Conservation (phyloP, 2,888 invertebrate species). For the Didymodactylos carnosus region DNA sequence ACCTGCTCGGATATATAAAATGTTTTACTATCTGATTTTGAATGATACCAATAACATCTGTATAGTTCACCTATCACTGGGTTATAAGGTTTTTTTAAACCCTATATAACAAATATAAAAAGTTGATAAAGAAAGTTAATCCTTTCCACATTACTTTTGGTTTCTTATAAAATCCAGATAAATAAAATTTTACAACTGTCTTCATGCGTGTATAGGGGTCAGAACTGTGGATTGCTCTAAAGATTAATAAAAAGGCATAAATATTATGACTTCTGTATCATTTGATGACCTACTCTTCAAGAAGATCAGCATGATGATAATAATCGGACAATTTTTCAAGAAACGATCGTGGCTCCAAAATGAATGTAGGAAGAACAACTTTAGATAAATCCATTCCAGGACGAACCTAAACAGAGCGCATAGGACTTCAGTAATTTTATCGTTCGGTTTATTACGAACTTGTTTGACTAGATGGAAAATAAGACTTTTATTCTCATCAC, state of each 20-base stretch:
- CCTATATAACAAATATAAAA: conserved; percentile 28
- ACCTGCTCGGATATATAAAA: conserved; percentile 84
- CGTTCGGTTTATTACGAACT: too few species aligned
- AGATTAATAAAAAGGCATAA: background rate
- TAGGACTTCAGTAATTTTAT: too few species aligned
- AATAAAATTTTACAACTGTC: conserved; percentile 62
- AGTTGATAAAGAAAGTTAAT: background rate
- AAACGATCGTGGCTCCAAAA: conserved; percentile 74
- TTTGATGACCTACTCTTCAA: conserved; percentile 36
- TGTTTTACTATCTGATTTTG: conserved; percentile 53
- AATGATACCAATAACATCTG: conserved; percentile 70
- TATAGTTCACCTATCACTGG: conserved; percentile 78
- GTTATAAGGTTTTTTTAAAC: conserved; percentile 83
- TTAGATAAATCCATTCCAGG: conserved; percentile 87
- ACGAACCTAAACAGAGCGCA: too few species aligned
- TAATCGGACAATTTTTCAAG: conserved; percentile 76
- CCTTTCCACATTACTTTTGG: conserved; percentile 42
- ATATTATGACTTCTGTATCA: too few species aligned
- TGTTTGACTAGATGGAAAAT: conserved; percentile 85
- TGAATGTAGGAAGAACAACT: conserved; percentile 78
- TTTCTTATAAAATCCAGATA: conserved; percentile 77
- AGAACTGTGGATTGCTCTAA: conserved; percentile 50
- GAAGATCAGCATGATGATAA: conserved; percentile 72
- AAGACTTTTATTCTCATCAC: conserved; percentile 77
- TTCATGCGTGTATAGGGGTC: conserved; percentile 78